A percentile compares a stretch with the other conserved stretches of the same genome.
Conservation (phyloP, 2,797 vertebrate genomes). For the Otolemur crassicaudatus region DNA sequence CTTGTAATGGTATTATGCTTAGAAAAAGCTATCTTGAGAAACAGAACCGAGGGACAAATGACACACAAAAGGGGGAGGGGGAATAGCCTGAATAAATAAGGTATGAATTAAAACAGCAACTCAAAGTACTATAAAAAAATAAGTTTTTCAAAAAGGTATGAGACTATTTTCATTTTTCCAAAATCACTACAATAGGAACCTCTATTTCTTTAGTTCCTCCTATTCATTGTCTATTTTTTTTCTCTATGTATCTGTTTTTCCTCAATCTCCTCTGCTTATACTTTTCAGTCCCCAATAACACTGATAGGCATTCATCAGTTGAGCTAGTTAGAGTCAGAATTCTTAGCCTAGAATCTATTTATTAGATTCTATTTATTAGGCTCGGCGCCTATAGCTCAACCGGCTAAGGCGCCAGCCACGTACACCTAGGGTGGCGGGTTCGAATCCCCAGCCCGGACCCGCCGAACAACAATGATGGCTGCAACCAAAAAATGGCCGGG, state of each 20-base stretch:
- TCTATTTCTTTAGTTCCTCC: slow-evolving; percentile 13
- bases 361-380: neutral
- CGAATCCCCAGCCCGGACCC: too few relatives aligned
- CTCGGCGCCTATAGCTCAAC: too few relatives aligned
- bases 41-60: neutral
- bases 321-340: neutral
- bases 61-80: neutral
- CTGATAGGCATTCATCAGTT: neutral
- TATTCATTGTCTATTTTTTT: neutral
- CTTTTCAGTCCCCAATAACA: slow-evolving; percentile 25
- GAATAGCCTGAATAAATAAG: neutral
- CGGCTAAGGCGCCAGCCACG: too few relatives aligned
- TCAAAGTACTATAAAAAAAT: neutral
- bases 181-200: neutral
- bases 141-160: neutral
- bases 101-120: neutral
- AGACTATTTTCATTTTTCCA: neutral
- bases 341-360: neutral
- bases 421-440: too few relatives aligned
- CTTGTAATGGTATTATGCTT: neutral
- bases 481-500: too few relatives aligned
- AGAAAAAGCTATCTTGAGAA: slow-evolving; percentile 24
- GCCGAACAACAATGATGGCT: too few relatives aligned
- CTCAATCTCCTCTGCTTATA: neutral
- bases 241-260: neutral